Evolutionary conservation across 1,140 invertebrate species (phyloP).

Genomic region (Luehdorfia chinensis): DNA sequence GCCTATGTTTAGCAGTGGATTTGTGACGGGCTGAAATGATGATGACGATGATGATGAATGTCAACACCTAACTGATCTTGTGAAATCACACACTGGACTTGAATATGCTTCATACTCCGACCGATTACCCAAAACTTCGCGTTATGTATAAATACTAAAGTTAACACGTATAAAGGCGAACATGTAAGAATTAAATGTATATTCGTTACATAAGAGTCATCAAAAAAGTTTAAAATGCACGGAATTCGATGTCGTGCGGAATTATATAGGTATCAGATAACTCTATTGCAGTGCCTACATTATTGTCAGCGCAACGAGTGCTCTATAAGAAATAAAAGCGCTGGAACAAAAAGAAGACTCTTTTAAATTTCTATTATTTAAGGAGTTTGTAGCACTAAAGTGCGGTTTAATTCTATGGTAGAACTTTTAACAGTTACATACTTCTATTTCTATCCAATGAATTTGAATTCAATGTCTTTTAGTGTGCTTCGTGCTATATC

Average conservation of each 20-base stretch:
- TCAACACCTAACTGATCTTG: too few relatives aligned
- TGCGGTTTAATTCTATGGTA: conserved; percentile 69
- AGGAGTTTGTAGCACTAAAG: conserved; percentile 64
- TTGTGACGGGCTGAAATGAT: too few relatives aligned
- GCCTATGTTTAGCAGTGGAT: too few relatives aligned
- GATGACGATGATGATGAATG: too few relatives aligned
- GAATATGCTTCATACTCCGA: too few relatives aligned
- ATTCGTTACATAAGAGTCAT: too few relatives aligned
- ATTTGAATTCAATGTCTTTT: conserved; percentile 50
- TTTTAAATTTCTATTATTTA: conserved; percentile 68
- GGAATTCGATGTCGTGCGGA: conserved; percentile 38
- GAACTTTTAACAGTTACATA: conserved; percentile 50
- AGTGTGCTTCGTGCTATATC: conserved; percentile 16
- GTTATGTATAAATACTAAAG: too few relatives aligned
- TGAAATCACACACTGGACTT: too few relatives aligned
- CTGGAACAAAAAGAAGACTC: conserved; percentile 58
- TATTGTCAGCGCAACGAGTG: conserved; percentile 55
- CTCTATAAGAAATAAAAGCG: conserved; percentile 60
- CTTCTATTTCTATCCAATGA: conserved; percentile 57
- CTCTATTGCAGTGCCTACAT: conserved; percentile 52
- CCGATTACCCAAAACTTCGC: too few relatives aligned
- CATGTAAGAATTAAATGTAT: too few relatives aligned
- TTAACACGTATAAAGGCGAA: too few relatives aligned
- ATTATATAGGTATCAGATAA: conserved; percentile 51
- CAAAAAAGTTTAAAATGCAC: conserved; percentile 28